Percentiles rank a stretch among this genome's conserved stretches.
phyloP scores from a whole-genome alignment of 2,797 vertebrate species.

The Orientallactaga sibirica region DNA sequence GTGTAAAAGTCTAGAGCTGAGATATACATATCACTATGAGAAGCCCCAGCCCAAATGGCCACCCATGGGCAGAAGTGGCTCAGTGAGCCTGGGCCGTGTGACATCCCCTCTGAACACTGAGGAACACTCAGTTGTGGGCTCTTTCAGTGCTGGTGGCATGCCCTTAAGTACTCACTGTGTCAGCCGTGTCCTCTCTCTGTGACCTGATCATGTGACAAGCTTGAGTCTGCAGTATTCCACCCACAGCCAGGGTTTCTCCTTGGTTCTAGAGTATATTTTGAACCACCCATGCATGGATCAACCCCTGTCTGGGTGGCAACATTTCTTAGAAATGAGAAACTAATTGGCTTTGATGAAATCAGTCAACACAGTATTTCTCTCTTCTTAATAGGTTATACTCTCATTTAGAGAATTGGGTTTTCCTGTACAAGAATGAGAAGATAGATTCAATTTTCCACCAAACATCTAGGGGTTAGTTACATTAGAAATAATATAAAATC shows the following conservation, averaged over 20 bases:
- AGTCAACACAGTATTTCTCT: neutral
- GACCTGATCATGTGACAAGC: no score
- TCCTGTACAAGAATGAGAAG: neutral
- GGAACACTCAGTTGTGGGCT: neutral
- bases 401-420: neutral
- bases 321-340: neutral
- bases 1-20: neutral
- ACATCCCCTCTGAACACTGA: neutral
- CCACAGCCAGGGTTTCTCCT: neutral
- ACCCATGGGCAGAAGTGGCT: neutral
- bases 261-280: neutral
- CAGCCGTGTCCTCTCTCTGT: neutral
- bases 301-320: neutral
- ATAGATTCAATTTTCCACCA: neutral
- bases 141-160: no score
- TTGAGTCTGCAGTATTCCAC: neutral
- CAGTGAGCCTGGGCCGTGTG: neutral
- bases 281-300: neutral
- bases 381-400: neutral
- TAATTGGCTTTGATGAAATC: neutral
- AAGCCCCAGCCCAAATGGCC: neutral
- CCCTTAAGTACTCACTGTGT: neutral
- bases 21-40: neutral
- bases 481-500: neutral
- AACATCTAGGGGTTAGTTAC: neutral